Conservation (phyloP, 1,140 invertebrate species). For the Drosophila aff. region DNA sequence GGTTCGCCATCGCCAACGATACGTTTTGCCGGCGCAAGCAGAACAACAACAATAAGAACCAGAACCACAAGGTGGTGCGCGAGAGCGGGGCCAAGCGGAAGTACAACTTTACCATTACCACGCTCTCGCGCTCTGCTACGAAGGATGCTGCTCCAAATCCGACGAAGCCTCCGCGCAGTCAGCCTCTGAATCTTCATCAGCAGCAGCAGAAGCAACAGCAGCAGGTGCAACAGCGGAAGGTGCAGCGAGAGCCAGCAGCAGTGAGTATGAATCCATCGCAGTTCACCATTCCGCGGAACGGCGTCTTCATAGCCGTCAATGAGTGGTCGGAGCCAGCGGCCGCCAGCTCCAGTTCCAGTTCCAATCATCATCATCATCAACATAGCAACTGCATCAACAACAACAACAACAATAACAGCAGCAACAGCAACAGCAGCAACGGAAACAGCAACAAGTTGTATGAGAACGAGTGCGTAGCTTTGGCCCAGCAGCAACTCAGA, state of each 20-base stretch:
- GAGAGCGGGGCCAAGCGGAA: constrained; percentile 67
- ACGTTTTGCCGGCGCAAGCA: constrained; percentile 75
- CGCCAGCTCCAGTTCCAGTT: constrained; percentile 27
- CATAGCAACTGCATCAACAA: constrained; percentile 23
- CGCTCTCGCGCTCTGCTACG: constrained; percentile 64
- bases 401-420: constrained; percentile 25
- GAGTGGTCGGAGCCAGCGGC: constrained; percentile 74
- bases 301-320: constrained; percentile 82
- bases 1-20: constrained; percentile 72
- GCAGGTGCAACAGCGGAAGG: constrained; percentile 8
- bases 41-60: constrained; percentile 77
- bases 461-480: constrained; percentile 74
- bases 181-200: constrained; percentile 1
- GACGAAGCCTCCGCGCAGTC: constrained; percentile 14
- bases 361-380: constrained; percentile 47
- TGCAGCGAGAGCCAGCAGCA: constrained; percentile 36
- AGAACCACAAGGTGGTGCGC: constrained; percentile 68
- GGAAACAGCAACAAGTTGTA: constrained; percentile 57
- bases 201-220: constrained; percentile 9
- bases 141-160: constrained; percentile 33
- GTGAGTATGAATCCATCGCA: constrained; percentile 57
- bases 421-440: constrained; percentile 20
- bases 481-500: constrained; percentile 61
- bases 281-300: constrained; percentile 78
- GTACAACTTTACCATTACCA: constrained; percentile 83